phyloP scores from a whole-genome alignment of 2,113 vertebrate genomes.

The Silurus meridionalis region DNA sequence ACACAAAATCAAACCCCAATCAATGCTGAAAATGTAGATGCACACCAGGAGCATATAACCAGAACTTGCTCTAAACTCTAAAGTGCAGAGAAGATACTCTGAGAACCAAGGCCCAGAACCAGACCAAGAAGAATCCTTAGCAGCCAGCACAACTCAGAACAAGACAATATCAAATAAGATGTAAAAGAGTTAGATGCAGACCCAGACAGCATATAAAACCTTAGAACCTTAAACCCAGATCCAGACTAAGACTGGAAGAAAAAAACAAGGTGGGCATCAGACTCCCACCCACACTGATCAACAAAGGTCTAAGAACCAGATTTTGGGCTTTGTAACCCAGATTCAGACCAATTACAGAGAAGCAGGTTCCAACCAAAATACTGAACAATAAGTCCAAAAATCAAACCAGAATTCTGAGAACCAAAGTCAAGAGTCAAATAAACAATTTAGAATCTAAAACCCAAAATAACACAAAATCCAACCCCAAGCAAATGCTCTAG shows the following conservation, averaged over 20 bases:
- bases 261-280: not conserved
- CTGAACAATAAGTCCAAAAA: not conserved
- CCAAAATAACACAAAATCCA: not conserved
- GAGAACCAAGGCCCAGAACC: too few species aligned
- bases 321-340: not conserved
- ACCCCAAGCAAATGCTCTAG: too few species aligned
- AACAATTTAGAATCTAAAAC: not conserved
- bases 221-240: not conserved
- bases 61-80: too few species aligned
- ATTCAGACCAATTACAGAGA: not conserved
- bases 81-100: too few species aligned
- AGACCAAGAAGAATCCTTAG: too few species aligned
- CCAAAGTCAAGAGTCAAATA: not conserved
- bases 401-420: not conserved
- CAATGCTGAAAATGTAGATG: too few species aligned
- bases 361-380: not conserved
- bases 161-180: not conserved
- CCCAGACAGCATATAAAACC: not conserved
- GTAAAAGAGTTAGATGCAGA: not conserved
- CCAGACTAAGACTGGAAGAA: not conserved
- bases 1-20: too few species aligned
- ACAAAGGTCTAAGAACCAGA: not conserved
- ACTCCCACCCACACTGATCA: not conserved
- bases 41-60: too few species aligned
- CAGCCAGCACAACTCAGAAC: too few species aligned